A percentile compares a stretch with the other conserved stretches of the same genome.
phyloP scores from a whole-genome alignment of 1,140 invertebrate species.

The Cryptotermes secundus region DNA sequence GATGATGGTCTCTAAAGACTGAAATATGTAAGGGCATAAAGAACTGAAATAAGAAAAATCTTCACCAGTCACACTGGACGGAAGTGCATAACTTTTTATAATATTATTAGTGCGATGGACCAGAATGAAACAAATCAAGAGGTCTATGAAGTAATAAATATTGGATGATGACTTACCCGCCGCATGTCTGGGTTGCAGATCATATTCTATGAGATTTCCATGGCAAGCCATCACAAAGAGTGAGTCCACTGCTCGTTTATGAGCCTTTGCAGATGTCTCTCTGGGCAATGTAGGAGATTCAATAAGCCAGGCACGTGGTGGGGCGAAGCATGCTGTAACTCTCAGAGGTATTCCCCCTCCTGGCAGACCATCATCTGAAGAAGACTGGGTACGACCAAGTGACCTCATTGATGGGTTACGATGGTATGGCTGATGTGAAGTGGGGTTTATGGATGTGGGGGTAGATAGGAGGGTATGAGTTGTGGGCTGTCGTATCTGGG shows the following conservation, averaged over 20 bases:
- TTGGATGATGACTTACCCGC: constrained; percentile 49
- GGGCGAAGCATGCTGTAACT: constrained; percentile 76
- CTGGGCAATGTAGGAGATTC: constrained; percentile 50
- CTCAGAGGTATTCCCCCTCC: constrained; percentile 59
- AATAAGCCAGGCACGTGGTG: constrained; percentile 68
- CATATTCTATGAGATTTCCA: constrained; percentile 86
- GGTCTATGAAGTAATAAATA: too few species aligned
- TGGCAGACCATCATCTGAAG: constrained; percentile 61
- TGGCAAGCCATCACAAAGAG: constrained; percentile 88
- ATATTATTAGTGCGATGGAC: too few species aligned
- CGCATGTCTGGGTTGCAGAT: constrained; percentile 78
- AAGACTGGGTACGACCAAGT: constrained; percentile 53
- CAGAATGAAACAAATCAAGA: too few species aligned
- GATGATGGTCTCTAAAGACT: too few species aligned
- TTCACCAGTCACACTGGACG: too few species aligned
- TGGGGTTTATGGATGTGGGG: background rate
- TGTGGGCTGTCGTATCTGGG: constrained; percentile 78
- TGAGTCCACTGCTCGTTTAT: constrained; percentile 69
- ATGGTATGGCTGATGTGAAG: constrained; percentile 25
- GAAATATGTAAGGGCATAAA: too few species aligned
- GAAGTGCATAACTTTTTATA: too few species aligned
- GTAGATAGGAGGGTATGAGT: constrained; percentile 25
- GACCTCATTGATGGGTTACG: constrained; percentile 23
- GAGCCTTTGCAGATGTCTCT: constrained; percentile 44
- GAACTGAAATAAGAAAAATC: too few species aligned